Evolutionary conservation across 2,888 invertebrate species (phyloP), one percentile per base, ranked within the genome.

Genomic region (Magallana nippona): DNA sequence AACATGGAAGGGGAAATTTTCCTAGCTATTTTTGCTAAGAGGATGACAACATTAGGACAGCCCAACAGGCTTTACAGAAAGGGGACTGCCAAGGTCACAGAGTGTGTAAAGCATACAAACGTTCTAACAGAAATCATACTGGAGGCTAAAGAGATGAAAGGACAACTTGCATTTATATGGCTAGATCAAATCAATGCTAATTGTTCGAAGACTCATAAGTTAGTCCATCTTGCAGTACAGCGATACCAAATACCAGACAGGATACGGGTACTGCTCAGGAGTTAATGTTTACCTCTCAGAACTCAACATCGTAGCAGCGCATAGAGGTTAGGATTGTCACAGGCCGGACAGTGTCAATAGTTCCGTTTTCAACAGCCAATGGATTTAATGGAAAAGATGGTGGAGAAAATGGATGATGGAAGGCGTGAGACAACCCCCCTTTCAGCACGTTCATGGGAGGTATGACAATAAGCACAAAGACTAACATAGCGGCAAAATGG

Each of bases 301-400:
- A 81, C 82, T 80, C 85, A 22, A 63, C 79, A 55, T 87, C 85
- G 82, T 83, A 85, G 80, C 82, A 85, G 80, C 82, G 83, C 63
- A 63, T 87, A 15, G 79, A 87, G n/a, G 82, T 86, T 10, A 79
- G 84, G 57, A 87, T 87, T 77, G 85, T 85, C 17, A 86, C 84
- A 27, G 83, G 85, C 32, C 85, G 83, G 60, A 87, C 87, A 22
- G 82, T 87, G 27, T 86, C 84, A 22, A 84, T 85, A 15, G 78
- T 84, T 78, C 79, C 84, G 22, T 84, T 85, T 62, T 81, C 79
- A 10, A 79, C 83, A 55, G 84, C 44, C 84, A 8, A 87, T 84
- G 85, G 78, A 87, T 78, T 22, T 81, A 17, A 77, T 86, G 17
- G 63, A 81, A n/a, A 84, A 86, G 60, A 56, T 82, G 27, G 85